Conservation (phyloP, 2,888 invertebrate species). For the Philopedon plagiatum region DNA sequence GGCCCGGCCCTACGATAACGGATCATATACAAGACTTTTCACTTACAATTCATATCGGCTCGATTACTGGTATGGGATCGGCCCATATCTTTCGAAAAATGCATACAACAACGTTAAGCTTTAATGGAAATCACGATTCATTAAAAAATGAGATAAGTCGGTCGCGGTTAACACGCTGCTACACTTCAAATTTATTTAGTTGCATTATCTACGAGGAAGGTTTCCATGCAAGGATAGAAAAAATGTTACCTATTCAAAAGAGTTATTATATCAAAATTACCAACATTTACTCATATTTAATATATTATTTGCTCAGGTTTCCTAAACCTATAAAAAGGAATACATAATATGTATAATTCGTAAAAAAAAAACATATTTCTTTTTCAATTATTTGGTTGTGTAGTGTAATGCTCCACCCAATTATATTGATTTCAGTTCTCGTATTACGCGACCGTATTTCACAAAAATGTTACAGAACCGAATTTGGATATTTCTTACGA, state of each 20-base stretch:
- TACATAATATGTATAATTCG: no score
- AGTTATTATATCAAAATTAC: no score
- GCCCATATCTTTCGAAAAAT: slow-evolving; percentile 64
- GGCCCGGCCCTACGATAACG: slow-evolving; percentile 59
- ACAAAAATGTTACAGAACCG: no score
- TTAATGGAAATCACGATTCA: slow-evolving; percentile 66
- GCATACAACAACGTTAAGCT: slow-evolving; percentile 64
- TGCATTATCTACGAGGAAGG: slow-evolving; percentile 2
- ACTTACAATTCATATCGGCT: slow-evolving; percentile 64
- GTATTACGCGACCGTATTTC: no score
- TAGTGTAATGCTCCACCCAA: no score
- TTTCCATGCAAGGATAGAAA: neutral
- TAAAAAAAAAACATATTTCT: no score
- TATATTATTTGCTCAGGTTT: no score
- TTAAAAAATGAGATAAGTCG: slow-evolving; percentile 60
- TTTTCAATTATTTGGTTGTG: no score
- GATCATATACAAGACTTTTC: slow-evolving; percentile 66
- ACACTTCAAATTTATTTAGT: slow-evolving; percentile 8
- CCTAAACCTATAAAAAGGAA: no score
- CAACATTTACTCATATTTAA: no score
- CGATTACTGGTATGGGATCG: slow-evolving; percentile 60
- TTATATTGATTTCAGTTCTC: no score
- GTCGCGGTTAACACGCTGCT: slow-evolving; percentile 28
- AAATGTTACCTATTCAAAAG: neutral
- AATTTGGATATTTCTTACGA: no score